phyloP scores from a whole-genome alignment of 2,888 invertebrate species.

The Nebria brevicollis region DNA sequence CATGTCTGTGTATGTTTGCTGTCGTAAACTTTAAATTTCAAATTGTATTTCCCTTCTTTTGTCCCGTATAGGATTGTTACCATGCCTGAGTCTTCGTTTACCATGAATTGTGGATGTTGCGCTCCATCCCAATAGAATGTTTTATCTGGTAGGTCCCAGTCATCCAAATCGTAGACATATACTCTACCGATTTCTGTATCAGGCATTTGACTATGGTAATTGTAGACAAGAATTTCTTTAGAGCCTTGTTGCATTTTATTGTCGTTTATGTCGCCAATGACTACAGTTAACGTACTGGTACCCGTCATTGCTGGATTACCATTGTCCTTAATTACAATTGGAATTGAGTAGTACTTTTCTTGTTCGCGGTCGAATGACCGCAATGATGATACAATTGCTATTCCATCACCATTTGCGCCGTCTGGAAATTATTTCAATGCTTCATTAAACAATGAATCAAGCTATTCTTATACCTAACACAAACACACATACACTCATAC shows the following conservation, averaged over 20 bases:
- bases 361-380: constrained; percentile 94
- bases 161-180: constrained; percentile 96
- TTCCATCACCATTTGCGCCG: constrained; percentile 97
- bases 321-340: constrained; percentile 96
- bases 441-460: no score
- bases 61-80: constrained; percentile 95
- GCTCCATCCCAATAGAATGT: constrained; percentile 93
- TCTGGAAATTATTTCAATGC: constrained; percentile 64
- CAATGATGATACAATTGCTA: constrained; percentile 94
- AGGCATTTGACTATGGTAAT: constrained; percentile 79
- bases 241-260: constrained; percentile 98
- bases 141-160: constrained; percentile 98
- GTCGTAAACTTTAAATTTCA: constrained; percentile 90
- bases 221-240: constrained; percentile 97
- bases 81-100: constrained; percentile 93
- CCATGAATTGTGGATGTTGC: constrained; percentile 86
- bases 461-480: no score
- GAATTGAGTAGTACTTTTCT: constrained; percentile 95
- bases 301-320: constrained; percentile 98
- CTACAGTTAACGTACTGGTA: constrained; percentile 93
- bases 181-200: constrained; percentile 94
- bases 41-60: constrained; percentile 84
- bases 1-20: constrained; percentile 94
- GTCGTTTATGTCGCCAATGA: constrained; percentile 98
- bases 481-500: no score